phyloP scores from a whole-genome alignment of 2,113 vertebrate genomes.

The Atherinomorus stipes region DNA sequence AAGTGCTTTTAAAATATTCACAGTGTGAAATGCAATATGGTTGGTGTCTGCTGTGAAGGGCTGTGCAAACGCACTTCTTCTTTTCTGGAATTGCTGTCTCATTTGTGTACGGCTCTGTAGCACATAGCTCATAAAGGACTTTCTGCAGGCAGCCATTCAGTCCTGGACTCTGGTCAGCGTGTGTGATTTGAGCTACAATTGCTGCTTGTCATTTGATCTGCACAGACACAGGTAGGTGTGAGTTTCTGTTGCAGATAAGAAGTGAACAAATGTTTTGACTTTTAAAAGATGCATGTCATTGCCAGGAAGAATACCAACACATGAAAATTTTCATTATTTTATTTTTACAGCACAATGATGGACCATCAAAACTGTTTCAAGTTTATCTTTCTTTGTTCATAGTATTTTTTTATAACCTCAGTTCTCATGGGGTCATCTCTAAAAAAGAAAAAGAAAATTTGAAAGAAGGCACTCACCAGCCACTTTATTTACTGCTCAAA shows the following conservation, averaged over 20 bases:
- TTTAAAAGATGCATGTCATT: neutral
- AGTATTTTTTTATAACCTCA: too few relatives aligned
- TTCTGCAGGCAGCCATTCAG: neutral
- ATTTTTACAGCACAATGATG: too few relatives aligned
- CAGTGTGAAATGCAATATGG: constrained; percentile 69
- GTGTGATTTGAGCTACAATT: neutral
- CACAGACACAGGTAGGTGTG: constrained; percentile 39
- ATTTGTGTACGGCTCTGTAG: constrained; percentile 27
- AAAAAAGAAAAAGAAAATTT: too few relatives aligned
- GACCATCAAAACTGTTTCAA: too few relatives aligned
- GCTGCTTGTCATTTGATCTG: neutral
- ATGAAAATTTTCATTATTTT: neutral
- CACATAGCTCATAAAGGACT: neutral
- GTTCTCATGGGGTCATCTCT: too few relatives aligned
- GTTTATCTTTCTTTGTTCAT: too few relatives aligned
- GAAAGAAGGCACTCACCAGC: too few relatives aligned
- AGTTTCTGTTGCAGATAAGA: neutral
- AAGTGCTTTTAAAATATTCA: constrained; percentile 77
- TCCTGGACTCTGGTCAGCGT: neutral
- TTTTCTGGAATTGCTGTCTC: constrained; percentile 35
- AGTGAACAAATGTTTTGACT: constrained; percentile 14
- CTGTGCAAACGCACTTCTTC: constrained; percentile 42
- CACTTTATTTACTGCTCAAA: too few relatives aligned
- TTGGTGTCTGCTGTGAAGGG: constrained; percentile 27
- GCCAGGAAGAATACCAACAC: neutral